Evolutionary conservation across 1,140 invertebrate species (phyloP).

Genomic region (Bilobella aurantiaca): DNA sequence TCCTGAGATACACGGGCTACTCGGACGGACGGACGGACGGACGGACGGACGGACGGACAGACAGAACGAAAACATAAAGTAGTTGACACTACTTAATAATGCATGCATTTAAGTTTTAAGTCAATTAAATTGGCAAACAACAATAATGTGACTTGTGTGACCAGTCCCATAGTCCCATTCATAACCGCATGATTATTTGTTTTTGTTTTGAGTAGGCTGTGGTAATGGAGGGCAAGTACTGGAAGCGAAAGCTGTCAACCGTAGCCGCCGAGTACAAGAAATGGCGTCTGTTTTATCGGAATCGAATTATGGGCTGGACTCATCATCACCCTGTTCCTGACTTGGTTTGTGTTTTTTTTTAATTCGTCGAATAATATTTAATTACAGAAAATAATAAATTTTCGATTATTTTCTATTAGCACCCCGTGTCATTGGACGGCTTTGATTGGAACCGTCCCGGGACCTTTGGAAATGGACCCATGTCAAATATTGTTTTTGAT

Average conservation of each 20-base stretch:
- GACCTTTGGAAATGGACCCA: constrained; percentile 28
- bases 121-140: too few species aligned
- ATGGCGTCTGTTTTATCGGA: constrained; percentile 93
- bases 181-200: too few species aligned
- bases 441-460: constrained; percentile 32
- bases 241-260: constrained; percentile 91
- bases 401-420: constrained; percentile 25
- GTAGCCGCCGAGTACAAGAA: constrained; percentile 98
- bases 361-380: not conserved
- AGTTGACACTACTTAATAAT: too few species aligned
- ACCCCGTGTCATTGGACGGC: constrained; percentile 33
- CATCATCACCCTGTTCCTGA: constrained; percentile 59
- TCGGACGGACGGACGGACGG: too few species aligned
- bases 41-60: too few species aligned
- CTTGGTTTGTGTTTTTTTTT: constrained; percentile 46
- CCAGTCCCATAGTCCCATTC: too few species aligned
- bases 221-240: constrained; percentile 95
- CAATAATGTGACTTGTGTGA: too few species aligned
- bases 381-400: not conserved
- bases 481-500: constrained; percentile 52
- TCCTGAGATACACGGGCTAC: too few species aligned
- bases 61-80: too few species aligned
- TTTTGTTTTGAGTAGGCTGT: constrained; percentile 60
- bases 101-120: too few species aligned
- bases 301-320: constrained; percentile 62